phyloP scores from a whole-genome alignment of 2,888 invertebrate genomes.

The Cremastinae sp. region DNA sequence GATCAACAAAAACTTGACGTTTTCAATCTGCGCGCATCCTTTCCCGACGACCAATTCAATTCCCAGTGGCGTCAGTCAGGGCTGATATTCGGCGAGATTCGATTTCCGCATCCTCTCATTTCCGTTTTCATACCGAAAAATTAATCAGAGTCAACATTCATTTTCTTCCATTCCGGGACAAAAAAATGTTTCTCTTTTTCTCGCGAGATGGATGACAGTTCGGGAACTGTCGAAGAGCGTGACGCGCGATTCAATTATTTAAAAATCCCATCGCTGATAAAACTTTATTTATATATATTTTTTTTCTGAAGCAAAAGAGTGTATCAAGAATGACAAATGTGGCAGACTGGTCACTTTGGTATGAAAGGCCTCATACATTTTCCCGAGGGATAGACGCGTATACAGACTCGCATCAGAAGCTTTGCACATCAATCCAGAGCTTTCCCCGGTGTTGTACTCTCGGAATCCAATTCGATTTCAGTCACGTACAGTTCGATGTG shows the following conservation, averaged over 20 bases:
- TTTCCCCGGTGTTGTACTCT: constrained; percentile 29
- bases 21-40: constrained; percentile 35
- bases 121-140: neutral
- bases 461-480: constrained; percentile 57
- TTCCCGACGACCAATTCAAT: neutral
- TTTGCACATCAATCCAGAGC: constrained; percentile 47
- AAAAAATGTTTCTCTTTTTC: no score
- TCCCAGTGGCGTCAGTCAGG: neutral
- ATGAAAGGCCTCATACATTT: no score
- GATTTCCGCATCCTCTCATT: neutral
- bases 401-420: constrained; percentile 20
- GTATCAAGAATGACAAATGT: neutral
- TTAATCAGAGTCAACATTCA: no score
- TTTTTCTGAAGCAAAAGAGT: neutral
- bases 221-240: no score
- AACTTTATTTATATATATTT: constrained; percentile 7
- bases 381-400: no score
- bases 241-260: no score
- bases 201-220: no score
- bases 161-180: no score
- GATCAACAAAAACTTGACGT: constrained; percentile 13
- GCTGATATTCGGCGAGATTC: no score
- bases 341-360: neutral
- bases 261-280: neutral
- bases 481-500: constrained; percentile 50